These are phyloP conservation scores for Paracentrotus lividus DNA, from an alignment of 53 echinoderm and acorn worm genomes.

Conservation along the genomic window DNA sequence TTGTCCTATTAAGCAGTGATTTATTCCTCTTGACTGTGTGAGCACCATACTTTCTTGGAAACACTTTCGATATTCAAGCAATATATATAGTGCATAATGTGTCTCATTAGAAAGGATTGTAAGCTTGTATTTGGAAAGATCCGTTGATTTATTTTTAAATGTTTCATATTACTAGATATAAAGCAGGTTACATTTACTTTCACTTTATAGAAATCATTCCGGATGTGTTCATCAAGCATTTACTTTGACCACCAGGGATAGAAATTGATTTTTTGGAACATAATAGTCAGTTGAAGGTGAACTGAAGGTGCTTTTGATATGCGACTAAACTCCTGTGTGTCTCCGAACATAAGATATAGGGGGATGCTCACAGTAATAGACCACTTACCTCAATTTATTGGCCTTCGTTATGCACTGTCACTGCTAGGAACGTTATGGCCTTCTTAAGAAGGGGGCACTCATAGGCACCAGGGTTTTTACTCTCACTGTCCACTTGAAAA, in stretches of 20 bases:
- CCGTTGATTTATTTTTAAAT: not conserved
- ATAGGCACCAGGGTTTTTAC: not conserved
- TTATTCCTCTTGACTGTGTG: not conserved
- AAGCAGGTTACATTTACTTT: not conserved
- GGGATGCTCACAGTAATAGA: not conserved
- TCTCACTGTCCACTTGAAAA: not conserved
- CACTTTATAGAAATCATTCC: no score
- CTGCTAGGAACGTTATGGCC: not conserved
- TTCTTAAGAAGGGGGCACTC: constrained; percentile 27
- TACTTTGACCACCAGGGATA: not conserved
- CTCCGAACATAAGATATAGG: no score
- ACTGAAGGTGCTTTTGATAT: no score
- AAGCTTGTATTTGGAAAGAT: not conserved
- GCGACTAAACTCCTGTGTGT: no score
- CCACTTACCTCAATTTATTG: constrained; percentile 15
- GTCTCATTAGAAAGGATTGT: not conserved
- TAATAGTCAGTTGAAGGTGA: no score
- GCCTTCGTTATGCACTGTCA: constrained; percentile 5
- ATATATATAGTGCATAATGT: not conserved
- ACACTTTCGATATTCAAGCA: not conserved
- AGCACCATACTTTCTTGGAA: not conserved
- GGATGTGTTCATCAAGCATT: not conserved
- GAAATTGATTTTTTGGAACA: not conserved
- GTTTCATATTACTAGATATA: not conserved
- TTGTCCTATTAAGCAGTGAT: not conserved